Conservation (phyloP, 2,888 invertebrate species). For the Calameuta pallipes region DNA sequence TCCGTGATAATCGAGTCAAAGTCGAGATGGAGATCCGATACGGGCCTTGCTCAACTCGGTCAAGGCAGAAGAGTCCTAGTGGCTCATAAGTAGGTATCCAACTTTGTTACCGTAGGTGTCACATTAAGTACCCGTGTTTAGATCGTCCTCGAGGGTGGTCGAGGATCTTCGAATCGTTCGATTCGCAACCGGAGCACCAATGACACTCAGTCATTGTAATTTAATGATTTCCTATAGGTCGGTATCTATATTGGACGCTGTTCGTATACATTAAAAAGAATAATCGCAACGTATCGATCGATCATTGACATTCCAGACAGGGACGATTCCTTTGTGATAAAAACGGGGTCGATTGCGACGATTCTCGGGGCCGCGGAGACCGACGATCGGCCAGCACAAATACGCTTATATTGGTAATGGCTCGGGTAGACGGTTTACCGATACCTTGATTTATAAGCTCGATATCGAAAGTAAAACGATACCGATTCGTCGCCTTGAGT, state of each 20-base stretch:
- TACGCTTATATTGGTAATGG: not conserved
- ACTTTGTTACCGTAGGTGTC: constrained; percentile 1
- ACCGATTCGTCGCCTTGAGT: constrained; percentile 3
- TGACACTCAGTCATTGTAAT: not conserved
- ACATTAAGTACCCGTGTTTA: not conserved
- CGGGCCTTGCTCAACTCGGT: constrained; percentile 62
- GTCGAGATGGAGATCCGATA: constrained; percentile 63
- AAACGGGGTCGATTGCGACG: constrained; percentile 38
- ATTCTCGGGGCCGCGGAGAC: constrained; percentile 42
- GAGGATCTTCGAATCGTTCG: not conserved
- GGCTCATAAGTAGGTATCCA: constrained; percentile 20
- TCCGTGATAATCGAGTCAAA: constrained; percentile 59
- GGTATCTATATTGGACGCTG: not conserved
- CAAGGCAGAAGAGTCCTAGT: constrained; percentile 58
- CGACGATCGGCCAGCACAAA: constrained; percentile 6
- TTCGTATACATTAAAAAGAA: not conserved
- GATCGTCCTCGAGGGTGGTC: not conserved
- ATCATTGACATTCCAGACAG: constrained; percentile 6
- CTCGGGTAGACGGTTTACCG: not conserved
- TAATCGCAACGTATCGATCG: not conserved
- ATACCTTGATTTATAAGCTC: constrained; percentile 2
- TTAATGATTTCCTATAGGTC: not conserved
- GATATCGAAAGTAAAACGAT: constrained; percentile 6
- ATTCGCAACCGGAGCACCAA: not conserved
- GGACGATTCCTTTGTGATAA: constrained; percentile 41